Evolutionary conservation across 2,113 vertebrate genomes (phyloP).

Genomic region (Miniopterus natalensis): DNA sequence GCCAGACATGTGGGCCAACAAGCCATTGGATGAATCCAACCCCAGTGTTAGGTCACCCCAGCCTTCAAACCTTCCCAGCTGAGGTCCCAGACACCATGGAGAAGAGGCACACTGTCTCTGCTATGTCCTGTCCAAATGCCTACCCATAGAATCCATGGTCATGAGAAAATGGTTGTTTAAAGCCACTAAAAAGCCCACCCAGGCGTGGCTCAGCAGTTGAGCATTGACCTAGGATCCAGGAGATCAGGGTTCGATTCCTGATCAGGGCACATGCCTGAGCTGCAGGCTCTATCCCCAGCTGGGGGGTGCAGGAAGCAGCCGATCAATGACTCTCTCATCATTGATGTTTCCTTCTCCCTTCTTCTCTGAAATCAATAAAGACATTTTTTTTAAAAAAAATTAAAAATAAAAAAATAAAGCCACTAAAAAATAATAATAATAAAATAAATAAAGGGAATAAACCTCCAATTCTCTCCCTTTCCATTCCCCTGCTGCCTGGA

Average conservation of each 20-base stretch:
- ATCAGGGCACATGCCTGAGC: too few species aligned
- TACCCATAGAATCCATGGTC: not conserved
- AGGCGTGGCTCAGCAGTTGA: too few species aligned
- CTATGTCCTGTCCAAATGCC: not conserved
- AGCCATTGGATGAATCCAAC: not conserved
- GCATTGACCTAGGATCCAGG: too few species aligned
- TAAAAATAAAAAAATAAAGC: too few species aligned
- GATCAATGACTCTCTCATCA: too few species aligned
- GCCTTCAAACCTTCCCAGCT: not conserved
- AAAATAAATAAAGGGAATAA: not conserved
- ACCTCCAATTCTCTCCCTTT: not conserved
- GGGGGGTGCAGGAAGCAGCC: too few species aligned
- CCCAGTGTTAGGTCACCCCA: not conserved
- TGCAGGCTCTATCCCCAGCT: too few species aligned
- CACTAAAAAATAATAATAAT: not conserved
- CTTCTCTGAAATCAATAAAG: too few species aligned
- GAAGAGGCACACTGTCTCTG: not conserved
- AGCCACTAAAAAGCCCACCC: not conserved
- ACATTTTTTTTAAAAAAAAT: too few species aligned
- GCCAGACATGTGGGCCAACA: not conserved
- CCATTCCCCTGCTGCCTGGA: not conserved
- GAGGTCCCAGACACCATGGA: not conserved
- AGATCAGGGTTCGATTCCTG: too few species aligned
- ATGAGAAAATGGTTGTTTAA: not conserved
- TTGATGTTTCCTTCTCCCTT: too few species aligned